A percentile compares a stretch with the other conserved stretches of the same genome.
Evolutionary conservation across 2,113 vertebrate species (phyloP).

Genomic region (Myiozetetes cayanensis): DNA sequence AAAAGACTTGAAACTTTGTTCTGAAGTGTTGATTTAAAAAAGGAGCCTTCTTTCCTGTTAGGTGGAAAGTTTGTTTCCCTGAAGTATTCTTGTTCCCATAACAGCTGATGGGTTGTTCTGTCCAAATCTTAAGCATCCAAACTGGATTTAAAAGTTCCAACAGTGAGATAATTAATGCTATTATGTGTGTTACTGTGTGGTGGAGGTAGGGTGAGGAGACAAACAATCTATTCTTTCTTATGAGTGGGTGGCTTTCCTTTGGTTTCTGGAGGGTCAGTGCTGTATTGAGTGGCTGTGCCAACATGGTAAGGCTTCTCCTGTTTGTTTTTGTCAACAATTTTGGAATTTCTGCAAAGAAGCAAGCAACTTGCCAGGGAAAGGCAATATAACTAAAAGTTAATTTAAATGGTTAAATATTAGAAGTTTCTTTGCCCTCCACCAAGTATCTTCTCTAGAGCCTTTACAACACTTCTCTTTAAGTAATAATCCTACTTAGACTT

Average conservation of each 20-base stretch:
- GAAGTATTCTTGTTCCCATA: background rate
- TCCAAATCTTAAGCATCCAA: background rate
- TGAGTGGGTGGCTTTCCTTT: background rate
- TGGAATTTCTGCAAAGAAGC: background rate
- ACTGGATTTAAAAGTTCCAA: background rate
- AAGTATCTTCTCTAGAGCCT: background rate
- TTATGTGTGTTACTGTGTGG: background rate
- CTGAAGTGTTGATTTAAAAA: background rate
- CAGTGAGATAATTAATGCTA: background rate
- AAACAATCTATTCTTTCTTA: background rate
- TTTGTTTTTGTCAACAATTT: background rate
- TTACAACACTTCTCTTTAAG: background rate
- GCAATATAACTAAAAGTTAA: background rate
- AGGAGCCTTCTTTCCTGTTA: background rate
- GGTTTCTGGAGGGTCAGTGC: background rate
- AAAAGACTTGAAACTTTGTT: background rate
- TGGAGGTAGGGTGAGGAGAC: background rate
- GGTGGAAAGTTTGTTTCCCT: background rate
- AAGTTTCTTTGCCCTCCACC: background rate
- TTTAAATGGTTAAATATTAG: background rate
- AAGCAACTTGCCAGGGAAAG: background rate
- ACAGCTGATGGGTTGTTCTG: background rate
- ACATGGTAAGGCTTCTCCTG: background rate
- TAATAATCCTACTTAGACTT: background rate
- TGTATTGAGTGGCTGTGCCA: background rate